Evolutionary conservation across 2,888 invertebrate genomes (phyloP).

Genomic region (Caenorhabditis sp.): DNA sequence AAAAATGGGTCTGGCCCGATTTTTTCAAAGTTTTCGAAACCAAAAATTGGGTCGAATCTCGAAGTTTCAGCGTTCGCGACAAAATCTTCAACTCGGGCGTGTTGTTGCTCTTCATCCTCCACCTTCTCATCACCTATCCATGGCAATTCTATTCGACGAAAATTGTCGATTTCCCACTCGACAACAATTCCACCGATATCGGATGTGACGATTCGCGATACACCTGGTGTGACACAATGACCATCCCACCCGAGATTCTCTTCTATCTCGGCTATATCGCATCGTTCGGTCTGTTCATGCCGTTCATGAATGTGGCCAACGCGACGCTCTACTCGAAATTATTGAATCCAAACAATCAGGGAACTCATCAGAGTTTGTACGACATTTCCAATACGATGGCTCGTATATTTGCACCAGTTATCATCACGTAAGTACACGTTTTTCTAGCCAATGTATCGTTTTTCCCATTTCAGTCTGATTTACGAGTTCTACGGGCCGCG

Average conservation of each 20-base stretch:
- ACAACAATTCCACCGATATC: conserved; percentile 4
- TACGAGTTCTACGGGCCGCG: conserved; percentile 24
- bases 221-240: background rate
- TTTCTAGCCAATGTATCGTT: too few relatives aligned
- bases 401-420: conserved; percentile 29
- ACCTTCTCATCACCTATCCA: conserved; percentile 27
- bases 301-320: conserved; percentile 35
- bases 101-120: conserved; percentile 20
- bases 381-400: conserved; percentile 37
- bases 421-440: conserved; percentile 18
- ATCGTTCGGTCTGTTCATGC: conserved; percentile 32
- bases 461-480: background rate
- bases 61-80: conserved; percentile 25
- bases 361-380: conserved; percentile 36
- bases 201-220: background rate
- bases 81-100: conserved; percentile 29
- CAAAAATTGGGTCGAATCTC: background rate
- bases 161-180: conserved; percentile 8
- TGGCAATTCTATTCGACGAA: conserved; percentile 27
- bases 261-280: conserved; percentile 34
- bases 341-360: conserved; percentile 30
- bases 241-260: background rate
- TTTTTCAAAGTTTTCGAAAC: too few relatives aligned
- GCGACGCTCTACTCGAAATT: conserved; percentile 35
- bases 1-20: too few relatives aligned